Base-by-base conservation (phyloP, 1,140 invertebrate species). In the Himalopsyche phryganea region DNA sequence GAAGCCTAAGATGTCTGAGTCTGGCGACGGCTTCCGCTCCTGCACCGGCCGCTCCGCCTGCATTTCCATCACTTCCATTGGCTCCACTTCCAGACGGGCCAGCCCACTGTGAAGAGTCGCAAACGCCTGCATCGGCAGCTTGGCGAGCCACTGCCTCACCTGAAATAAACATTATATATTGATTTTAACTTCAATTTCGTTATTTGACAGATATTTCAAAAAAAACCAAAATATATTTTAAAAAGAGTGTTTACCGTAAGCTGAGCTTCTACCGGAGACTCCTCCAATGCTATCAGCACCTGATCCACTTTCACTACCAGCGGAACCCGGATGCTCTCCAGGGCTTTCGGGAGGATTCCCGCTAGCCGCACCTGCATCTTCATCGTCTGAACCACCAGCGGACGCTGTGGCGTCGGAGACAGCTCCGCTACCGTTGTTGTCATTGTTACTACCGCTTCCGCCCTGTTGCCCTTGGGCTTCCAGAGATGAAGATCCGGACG, bases 351-450 rank as follows among this genome's bases (percentile, higher is more conserved):
- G 95, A 60, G 92, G 82, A 46, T 94, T 23, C 91, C 92, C 75
- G 95, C 93, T 2, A 92, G 95, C 3, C 92, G 93, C 28, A 92
- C 92, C 46, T 91, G 95, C 58, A 90, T 93, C 89, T 77, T 98
- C 95, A 72, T 97, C 94, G 74, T 97, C 93, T 33, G 92, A 94
- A 69, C 69, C 71, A 7, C 68, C 67, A 0, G 74, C 73, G 14
- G 74, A 75, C 0, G 70, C 71, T 4, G 69, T 71, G 49, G 68
- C 68, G 50, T 72, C 73, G 13, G 58, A 56, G 6, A 46, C 41
- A 1, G 57, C 61, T n/a, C 56, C 55, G 32, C 55, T 55, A 5
- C n/a, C n/a, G n/a, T n/a, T n/a, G n/a, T n/a, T n/a, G n/a, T n/a
- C n/a, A n/a, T n/a, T n/a, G n/a, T 38, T 46, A 1, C 48, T 69